Evolutionary conservation across 2,113 vertebrate genomes (phyloP).

Genomic region (Motacilla alba): DNA sequence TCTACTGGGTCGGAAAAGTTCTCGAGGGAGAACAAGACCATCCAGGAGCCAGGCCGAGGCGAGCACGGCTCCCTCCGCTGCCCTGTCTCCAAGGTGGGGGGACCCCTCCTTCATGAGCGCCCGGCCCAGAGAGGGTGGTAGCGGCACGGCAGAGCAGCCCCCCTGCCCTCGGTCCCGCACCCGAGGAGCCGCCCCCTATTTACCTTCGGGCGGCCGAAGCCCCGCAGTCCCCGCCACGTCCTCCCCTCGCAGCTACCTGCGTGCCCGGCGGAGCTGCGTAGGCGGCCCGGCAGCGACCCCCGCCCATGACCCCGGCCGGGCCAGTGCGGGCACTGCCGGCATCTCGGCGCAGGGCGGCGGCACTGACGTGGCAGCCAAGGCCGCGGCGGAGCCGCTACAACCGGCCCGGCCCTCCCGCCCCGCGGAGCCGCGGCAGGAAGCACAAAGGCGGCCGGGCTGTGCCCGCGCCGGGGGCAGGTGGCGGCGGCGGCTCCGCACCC

Average conservation of each 20-base stretch:
- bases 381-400: not conserved
- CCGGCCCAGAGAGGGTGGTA: not conserved
- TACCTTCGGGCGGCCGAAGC: not conserved
- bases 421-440: not conserved
- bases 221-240: not conserved
- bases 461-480: not conserved
- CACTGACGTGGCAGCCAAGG: constrained; percentile 73
- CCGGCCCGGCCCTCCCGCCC: not conserved
- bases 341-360: not conserved
- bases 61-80: not conserved
- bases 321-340: not conserved
- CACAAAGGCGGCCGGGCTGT: not conserved
- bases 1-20: too few species aligned
- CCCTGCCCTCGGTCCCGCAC: not conserved
- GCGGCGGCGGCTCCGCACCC: not conserved
- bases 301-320: not conserved
- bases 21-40: too few species aligned
- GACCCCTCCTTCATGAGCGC: not conserved
- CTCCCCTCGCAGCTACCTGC: not conserved
- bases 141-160: not conserved
- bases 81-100: not conserved
- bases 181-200: too few species aligned
- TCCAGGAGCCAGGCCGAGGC: not conserved
- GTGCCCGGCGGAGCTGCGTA: not conserved
- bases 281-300: not conserved